Evolutionary conservation across 2,797 vertebrate genomes (phyloP).

Genomic region (Macropodus opercularis): DNA sequence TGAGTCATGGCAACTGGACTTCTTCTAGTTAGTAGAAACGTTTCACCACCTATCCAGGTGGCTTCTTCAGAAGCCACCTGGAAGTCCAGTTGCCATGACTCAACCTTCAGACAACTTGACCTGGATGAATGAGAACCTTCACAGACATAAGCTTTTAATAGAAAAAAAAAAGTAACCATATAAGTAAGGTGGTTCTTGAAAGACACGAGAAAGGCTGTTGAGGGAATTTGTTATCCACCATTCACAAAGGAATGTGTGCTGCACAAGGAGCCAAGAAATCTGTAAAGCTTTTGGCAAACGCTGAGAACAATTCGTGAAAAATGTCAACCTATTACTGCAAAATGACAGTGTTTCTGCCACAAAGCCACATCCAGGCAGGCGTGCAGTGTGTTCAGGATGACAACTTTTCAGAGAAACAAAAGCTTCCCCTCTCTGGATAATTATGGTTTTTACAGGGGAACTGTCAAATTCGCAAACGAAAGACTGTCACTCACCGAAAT

Average conservation of each 20-base stretch:
- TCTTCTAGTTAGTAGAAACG: too few species aligned
- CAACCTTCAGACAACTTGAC: too few species aligned
- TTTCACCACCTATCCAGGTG: too few species aligned
- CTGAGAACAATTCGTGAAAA: constrained; percentile 1
- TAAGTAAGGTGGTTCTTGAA: not conserved
- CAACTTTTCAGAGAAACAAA: constrained; percentile 9
- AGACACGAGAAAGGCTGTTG: not conserved
- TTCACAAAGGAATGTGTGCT: not conserved
- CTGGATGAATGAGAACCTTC: too few species aligned
- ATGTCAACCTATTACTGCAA: constrained; percentile 3
- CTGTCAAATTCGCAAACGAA: constrained; percentile 47
- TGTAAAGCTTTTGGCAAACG: not conserved
- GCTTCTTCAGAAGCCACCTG: too few species aligned
- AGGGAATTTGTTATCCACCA: not conserved
- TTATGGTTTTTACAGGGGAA: constrained; percentile 60
- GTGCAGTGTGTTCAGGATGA: not conserved
- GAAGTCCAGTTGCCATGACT: too few species aligned
- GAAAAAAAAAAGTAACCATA: too few species aligned
- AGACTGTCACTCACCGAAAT: constrained; percentile 31
- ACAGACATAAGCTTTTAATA: too few species aligned
- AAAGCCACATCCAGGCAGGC: constrained; percentile 10
- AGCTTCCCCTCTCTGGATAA: constrained; percentile 60
- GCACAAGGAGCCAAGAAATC: not conserved
- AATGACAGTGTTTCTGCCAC: constrained; percentile 2
- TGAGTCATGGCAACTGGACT: too few species aligned